A percentile compares a stretch with the other conserved stretches of the same genome.
Conservation (phyloP, 2,888 invertebrate genomes). For the Nipponacmea schrenckii region DNA sequence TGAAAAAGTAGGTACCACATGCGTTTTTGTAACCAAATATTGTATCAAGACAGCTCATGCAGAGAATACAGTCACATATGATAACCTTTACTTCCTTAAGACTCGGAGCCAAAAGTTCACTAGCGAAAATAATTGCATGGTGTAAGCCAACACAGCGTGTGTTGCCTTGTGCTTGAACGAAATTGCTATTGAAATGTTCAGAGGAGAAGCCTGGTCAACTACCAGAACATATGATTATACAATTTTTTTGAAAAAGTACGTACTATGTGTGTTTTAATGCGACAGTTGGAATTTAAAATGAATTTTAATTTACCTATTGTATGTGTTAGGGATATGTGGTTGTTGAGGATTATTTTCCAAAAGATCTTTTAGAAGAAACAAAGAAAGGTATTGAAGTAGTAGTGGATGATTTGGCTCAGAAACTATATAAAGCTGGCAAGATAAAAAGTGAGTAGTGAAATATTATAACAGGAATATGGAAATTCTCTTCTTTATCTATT, state of each 20-base stretch:
- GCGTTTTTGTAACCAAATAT: no score
- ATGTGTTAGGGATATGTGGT: slow-evolving; percentile 56
- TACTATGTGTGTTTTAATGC: not conserved
- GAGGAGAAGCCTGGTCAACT: slow-evolving; percentile 53
- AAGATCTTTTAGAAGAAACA: slow-evolving; percentile 46
- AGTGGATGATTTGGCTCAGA: slow-evolving; percentile 56
- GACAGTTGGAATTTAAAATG: not conserved
- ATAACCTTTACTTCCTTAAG: not conserved
- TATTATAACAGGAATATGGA: no score
- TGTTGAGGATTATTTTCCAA: slow-evolving; percentile 55
- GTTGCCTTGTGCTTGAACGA: no score
- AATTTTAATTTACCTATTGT: not conserved
- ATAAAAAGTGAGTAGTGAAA: slow-evolving; percentile 48
- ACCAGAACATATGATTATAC: slow-evolving; percentile 40
- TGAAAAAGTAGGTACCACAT: slow-evolving; percentile 41
- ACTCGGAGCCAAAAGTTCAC: not conserved
- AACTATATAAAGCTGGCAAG: slow-evolving; percentile 54
- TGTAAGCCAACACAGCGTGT: no score
- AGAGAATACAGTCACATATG: not conserved
- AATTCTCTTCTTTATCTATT: no score
- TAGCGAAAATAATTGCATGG: no score
- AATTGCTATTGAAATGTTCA: not conserved
- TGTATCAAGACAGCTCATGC: not conserved
- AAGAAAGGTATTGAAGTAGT: slow-evolving; percentile 47
- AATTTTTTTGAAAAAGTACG: slow-evolving; percentile 54